Conservation (phyloP, 2,113 vertebrate genomes). For the Archocentrus centrarchus region DNA sequence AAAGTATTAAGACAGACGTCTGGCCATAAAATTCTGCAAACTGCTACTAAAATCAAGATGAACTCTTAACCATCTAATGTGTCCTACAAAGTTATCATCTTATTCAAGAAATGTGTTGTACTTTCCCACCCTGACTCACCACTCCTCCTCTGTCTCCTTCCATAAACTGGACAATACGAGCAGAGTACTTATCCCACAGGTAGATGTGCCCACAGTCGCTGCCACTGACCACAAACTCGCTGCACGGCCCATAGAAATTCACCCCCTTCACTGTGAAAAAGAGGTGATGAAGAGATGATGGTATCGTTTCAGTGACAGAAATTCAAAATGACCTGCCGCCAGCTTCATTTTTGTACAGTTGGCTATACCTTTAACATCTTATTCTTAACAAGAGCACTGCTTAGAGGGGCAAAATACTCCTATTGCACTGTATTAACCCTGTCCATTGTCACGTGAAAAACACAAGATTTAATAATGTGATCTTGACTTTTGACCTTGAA, state of each 20-base stretch:
- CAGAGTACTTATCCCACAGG: conserved; percentile 94
- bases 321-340: neutral
- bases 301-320: neutral
- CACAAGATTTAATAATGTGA: no score
- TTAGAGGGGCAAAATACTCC: no score
- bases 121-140: conserved; percentile 81
- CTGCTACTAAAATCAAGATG: neutral
- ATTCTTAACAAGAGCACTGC: neutral
- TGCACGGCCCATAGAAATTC: conserved; percentile 92
- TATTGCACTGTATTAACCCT: no score
- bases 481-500: no score
- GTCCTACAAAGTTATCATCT: neutral
- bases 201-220: conserved; percentile 96
- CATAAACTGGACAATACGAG: conserved; percentile 96
- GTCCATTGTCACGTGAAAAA: no score
- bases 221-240: conserved; percentile 93
- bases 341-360: neutral
- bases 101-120: neutral
- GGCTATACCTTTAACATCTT: neutral
- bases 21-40: neutral
- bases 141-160: conserved; percentile 94
- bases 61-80: neutral
- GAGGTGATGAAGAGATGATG: neutral
- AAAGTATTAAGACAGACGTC: neutral
- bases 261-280: conserved; percentile 89